phyloP scores from a whole-genome alignment of 1,140 invertebrate genomes.

The Oreohelix idahoensis region DNA sequence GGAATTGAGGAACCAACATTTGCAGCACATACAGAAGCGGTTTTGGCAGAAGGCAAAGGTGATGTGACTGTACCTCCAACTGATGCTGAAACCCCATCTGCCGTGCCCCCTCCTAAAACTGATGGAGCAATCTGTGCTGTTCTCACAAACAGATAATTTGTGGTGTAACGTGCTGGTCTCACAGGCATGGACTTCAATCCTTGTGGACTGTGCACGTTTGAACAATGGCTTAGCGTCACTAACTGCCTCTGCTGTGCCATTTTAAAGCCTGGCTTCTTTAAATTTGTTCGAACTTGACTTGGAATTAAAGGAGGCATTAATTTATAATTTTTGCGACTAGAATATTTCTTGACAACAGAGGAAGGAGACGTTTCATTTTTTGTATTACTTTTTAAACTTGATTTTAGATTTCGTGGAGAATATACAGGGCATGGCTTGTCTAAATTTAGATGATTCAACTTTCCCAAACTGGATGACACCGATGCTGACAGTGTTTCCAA shows the following conservation, averaged over 20 bases:
- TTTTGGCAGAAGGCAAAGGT: neutral
- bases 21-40: neutral
- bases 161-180: slow-evolving; percentile 22
- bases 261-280: neutral
- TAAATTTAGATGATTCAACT: slow-evolving; percentile 5
- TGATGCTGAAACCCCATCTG: neutral
- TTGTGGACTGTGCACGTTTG: neutral
- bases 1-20: neutral
- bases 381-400: neutral
- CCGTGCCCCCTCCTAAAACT: neutral
- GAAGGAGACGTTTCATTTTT: neutral
- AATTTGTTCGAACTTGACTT: neutral
- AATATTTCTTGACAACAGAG: slow-evolving; percentile 30
- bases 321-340: slow-evolving; percentile 40
- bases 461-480: neutral
- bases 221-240: slow-evolving; percentile 12
- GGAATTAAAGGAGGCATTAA: slow-evolving; percentile 31
- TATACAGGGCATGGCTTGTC: neutral
- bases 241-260: slow-evolving; percentile 15
- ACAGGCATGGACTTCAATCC: slow-evolving; percentile 10
- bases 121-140: slow-evolving; percentile 7
- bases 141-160: slow-evolving; percentile 23
- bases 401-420: neutral
- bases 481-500: slow-evolving; percentile 20
- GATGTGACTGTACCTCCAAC: neutral